Evolutionary conservation across 2,113 vertebrate genomes (phyloP).

Genomic region (Aptenodytes patagonicus): DNA sequence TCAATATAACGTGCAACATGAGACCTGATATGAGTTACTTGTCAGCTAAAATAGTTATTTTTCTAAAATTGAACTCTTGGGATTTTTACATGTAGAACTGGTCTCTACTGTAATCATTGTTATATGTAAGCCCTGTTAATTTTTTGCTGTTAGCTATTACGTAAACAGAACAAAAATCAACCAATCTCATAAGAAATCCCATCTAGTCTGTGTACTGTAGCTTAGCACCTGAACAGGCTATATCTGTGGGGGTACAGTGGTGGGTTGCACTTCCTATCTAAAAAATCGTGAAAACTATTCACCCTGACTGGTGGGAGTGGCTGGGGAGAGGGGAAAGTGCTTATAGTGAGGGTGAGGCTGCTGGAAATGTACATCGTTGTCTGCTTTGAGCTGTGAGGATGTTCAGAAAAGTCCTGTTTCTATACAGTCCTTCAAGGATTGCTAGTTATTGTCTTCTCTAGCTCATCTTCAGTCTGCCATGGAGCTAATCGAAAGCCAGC

Average conservation of each 20-base stretch:
- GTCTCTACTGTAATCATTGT: background rate
- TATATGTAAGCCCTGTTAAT: background rate
- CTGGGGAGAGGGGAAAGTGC: background rate
- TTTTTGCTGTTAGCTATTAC: background rate
- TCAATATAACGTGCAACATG: background rate
- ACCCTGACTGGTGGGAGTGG: background rate
- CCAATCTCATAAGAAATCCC: background rate
- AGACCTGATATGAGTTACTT: background rate
- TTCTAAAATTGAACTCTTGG: background rate
- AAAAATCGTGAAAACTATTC: background rate
- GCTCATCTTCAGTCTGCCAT: background rate
- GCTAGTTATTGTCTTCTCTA: background rate
- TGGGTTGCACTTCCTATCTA: background rate
- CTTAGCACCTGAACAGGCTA: background rate
- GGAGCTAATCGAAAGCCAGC: background rate
- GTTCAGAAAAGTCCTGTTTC: background rate
- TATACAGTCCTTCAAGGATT: background rate
- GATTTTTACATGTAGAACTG: background rate
- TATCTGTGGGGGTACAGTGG: background rate
- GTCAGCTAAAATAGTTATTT: background rate
- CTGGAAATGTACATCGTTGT: background rate
- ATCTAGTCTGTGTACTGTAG: background rate
- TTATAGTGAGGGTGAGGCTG: rapidly evolving
- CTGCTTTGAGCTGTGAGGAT: background rate
- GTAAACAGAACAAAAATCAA: background rate